These are phyloP conservation scores for Asobara japonica DNA, from an alignment of 1,140 invertebrate genomes.

Conservation along the genomic window DNA sequence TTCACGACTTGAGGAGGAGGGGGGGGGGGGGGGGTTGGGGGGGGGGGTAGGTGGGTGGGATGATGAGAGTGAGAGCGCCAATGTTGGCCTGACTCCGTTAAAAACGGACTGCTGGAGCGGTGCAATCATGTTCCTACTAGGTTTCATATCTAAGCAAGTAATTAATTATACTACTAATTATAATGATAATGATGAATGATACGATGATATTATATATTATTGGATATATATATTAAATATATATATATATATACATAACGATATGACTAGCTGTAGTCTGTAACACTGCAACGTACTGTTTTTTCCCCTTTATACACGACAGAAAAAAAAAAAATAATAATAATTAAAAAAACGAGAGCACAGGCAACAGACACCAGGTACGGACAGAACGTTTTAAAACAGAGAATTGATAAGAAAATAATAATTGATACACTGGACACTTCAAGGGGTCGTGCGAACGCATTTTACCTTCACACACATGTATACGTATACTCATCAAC, in stretches of 20 bases:
- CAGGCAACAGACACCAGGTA: conserved; percentile 8
- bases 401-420: background rate
- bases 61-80: conserved; percentile 29
- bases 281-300: conserved; percentile 58
- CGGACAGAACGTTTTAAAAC: conserved; percentile 6
- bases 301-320: conserved; percentile 46
- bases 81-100: conserved; percentile 26
- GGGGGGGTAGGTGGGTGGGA: background rate
- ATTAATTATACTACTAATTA: conserved; percentile 67
- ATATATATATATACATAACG: conserved; percentile 55
- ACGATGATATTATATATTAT: conserved; percentile 65
- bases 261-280: conserved; percentile 60
- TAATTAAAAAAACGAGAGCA: conserved; percentile 9
- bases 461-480: conserved; percentile 41
- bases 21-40: no score
- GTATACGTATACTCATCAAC: conserved; percentile 36
- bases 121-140: conserved; percentile 67
- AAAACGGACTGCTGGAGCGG: conserved; percentile 50
- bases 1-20: no score
- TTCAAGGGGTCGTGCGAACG: conserved; percentile 1
- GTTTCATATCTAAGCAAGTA: conserved; percentile 68
- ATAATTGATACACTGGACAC: conserved; percentile 9
- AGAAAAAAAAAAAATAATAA: conserved; percentile 13
- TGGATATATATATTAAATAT: conserved; percentile 58
- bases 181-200: conserved; percentile 65